phyloP scores from a whole-genome alignment of 2,797 vertebrate species.

The Clarias pachynema region DNA sequence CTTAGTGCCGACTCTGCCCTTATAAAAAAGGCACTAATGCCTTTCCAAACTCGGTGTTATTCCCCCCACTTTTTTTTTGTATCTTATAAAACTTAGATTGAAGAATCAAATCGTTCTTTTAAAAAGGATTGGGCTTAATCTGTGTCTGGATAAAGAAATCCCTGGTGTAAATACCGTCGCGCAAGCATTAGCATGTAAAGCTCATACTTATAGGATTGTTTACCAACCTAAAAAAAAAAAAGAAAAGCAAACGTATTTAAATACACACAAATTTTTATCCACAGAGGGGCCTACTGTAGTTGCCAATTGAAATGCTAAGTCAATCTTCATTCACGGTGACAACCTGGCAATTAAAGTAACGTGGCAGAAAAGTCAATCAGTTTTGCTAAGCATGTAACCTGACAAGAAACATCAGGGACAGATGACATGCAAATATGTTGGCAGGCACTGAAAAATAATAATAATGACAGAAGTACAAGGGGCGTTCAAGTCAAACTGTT shows the following conservation, averaged over 20 bases:
- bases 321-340: not conserved
- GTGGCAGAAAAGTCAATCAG: slow-evolving; percentile 3
- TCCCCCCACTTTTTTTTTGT: not conserved
- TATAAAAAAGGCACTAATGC: not conserved
- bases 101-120: not conserved
- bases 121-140: slow-evolving; percentile 25
- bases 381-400: slow-evolving; percentile 1
- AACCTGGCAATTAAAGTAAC: not conserved
- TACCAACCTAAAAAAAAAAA: not conserved
- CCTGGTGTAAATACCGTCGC: slow-evolving; percentile 3
- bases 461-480: too few relatives aligned
- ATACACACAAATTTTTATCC: slow-evolving; percentile 2
- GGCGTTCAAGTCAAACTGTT: too few relatives aligned
- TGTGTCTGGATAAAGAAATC: slow-evolving; percentile 10
- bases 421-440: not conserved
- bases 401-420: slow-evolving; percentile 18
- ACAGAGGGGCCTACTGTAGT: not conserved
- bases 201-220: not conserved
- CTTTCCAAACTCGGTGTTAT: not conserved
- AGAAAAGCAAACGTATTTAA: not conserved
- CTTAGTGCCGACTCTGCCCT: not conserved
- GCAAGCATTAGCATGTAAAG: slow-evolving; percentile 1
- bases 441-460: not conserved
- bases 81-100: not conserved
- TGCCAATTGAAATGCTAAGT: not conserved